A percentile compares a stretch with the other conserved stretches of the same genome.
Conservation (phyloP, 1,140 invertebrate species). For the Drosophila miranda region DNA sequence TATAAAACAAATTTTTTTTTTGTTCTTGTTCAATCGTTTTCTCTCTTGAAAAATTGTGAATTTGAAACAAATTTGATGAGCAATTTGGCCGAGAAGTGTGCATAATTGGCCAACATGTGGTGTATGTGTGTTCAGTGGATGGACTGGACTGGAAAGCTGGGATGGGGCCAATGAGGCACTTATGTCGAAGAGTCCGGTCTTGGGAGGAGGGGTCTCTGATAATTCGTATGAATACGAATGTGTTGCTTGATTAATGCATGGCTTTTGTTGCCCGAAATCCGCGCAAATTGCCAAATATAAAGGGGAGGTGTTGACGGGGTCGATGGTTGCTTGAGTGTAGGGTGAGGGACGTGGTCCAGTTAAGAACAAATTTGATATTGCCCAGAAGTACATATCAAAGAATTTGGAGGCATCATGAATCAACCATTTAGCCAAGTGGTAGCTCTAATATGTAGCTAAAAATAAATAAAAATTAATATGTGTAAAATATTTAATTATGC, state of each 20-base stretch:
- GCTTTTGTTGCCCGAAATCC: slow-evolving; percentile 41
- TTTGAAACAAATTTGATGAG: slow-evolving; percentile 48
- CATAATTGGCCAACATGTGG: slow-evolving; percentile 69
- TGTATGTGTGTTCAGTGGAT: slow-evolving; percentile 8
- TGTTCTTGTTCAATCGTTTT: slow-evolving; percentile 3
- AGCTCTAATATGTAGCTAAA: no score
- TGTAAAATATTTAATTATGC: no score
- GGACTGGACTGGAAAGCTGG: slow-evolving; percentile 4
- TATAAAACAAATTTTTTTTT: slow-evolving; percentile 26
- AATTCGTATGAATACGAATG: slow-evolving; percentile 36
- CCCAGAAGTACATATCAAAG: slow-evolving; percentile 20
- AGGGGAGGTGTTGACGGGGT: slow-evolving; percentile 35
- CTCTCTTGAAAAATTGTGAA: slow-evolving; percentile 10
- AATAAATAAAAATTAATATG: no score
- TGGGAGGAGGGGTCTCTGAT: slow-evolving; percentile 4
- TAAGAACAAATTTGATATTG: slow-evolving; percentile 13
- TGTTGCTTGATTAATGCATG: slow-evolving; percentile 51
- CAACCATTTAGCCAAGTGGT: slow-evolving; percentile 2
- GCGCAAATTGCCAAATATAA: slow-evolving; percentile 43
- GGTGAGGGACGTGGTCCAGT: not conserved
- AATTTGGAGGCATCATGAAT: slow-evolving; percentile 24
- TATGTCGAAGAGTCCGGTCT: slow-evolving; percentile 22
- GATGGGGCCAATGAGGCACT: not conserved
- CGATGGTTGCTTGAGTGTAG: not conserved
- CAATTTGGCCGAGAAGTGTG: slow-evolving; percentile 59